Base-by-base conservation (phyloP, 2,797 vertebrate species). In the Triplophysa yarkandensis region DNA sequence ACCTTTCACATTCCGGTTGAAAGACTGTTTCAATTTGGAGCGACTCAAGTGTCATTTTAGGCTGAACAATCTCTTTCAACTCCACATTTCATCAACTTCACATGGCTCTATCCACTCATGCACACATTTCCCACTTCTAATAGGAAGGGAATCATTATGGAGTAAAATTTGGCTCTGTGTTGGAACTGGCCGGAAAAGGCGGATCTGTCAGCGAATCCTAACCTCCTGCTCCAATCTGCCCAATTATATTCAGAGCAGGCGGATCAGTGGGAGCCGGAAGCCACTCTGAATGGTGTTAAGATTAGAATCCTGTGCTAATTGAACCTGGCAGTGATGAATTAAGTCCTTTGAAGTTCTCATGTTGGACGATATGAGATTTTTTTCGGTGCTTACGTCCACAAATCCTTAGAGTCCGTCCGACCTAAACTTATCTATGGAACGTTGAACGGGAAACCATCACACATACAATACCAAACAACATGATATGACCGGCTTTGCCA, bases 291-390 rank as follows among this genome's bases (percentile, higher is more conserved):
- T 66, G 44, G 28, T 14, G 44, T 36, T 30, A 67, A 67, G 69
- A 77, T 77, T 67, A 77, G 52, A 72, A 52, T 41, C 5, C 43
- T 36, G 52, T 39, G 5, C 68, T 77, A 71, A 77, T 65, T 77
- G 69, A 72, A 72, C n/a, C 62, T 67, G 76, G 62, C 76, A 72
- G 62, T 77, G 76, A 77, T 61, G 68, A 77, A 77, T 77, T 68
- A 71, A 71, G n/a, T 19, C 25, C 44, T 73, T 77, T 68, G 64
- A 66, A 66, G 25, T 48, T 21, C 64, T 46, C 64, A 70, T 13
- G 28, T 6, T 52, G 19, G 34, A 54, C 30, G 9, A 39, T 43
- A 52, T 61, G 55, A 52, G 21, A 43, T 54, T 65, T 57, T 50
- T 48, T 17, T 30, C 54, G 16, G 16, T 30, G 54, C 54, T 57